These are phyloP conservation scores for Pollenia labialis DNA, from an alignment of 2,888 invertebrate genomes.

Conservation along the genomic window DNA sequence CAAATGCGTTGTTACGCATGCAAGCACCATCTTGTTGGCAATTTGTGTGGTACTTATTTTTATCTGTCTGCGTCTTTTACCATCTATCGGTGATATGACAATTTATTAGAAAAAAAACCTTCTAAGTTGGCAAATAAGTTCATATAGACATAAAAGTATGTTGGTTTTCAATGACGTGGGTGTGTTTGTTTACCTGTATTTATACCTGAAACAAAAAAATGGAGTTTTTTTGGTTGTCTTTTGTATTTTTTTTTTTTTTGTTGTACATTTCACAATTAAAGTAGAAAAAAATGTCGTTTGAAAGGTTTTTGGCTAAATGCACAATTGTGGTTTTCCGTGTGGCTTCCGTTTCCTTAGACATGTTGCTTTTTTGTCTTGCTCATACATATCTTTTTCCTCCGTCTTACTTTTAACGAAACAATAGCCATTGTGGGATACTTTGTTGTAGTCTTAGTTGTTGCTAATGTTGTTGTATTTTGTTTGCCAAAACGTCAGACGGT, in stretches of 20 bases:
- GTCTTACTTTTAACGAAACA: slow-evolving; percentile 37
- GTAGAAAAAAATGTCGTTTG: slow-evolving; percentile 49
- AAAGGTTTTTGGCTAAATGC: slow-evolving; percentile 74
- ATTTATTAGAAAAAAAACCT: not conserved
- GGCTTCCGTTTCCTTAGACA: slow-evolving; percentile 80
- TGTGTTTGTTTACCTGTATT: slow-evolving; percentile 21
- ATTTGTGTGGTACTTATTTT: not conserved
- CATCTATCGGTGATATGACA: not conserved
- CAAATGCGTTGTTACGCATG: not conserved
- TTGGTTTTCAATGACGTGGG: not conserved
- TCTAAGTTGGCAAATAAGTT: not conserved
- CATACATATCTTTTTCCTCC: slow-evolving; percentile 59
- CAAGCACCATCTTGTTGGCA: not conserved
- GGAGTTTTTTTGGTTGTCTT: slow-evolving; percentile 14
- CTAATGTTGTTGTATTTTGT: not conserved
- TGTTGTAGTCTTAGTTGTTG: slow-evolving; percentile 19
- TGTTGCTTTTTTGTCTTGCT: slow-evolving; percentile 73
- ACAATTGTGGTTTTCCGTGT: slow-evolving; percentile 82
- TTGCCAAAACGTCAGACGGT: not conserved
- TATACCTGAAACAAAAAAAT: slow-evolving; percentile 5
- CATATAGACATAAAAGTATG: not conserved
- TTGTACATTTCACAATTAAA: slow-evolving; percentile 46
- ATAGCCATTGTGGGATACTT: not conserved
- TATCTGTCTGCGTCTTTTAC: not conserved
- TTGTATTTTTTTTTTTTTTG: slow-evolving; percentile 30